A percentile compares a stretch with the other conserved stretches of the same genome.
Evolutionary conservation across 2,888 invertebrate genomes (phyloP).

Genomic region (Tanytarsus gracilentus): DNA sequence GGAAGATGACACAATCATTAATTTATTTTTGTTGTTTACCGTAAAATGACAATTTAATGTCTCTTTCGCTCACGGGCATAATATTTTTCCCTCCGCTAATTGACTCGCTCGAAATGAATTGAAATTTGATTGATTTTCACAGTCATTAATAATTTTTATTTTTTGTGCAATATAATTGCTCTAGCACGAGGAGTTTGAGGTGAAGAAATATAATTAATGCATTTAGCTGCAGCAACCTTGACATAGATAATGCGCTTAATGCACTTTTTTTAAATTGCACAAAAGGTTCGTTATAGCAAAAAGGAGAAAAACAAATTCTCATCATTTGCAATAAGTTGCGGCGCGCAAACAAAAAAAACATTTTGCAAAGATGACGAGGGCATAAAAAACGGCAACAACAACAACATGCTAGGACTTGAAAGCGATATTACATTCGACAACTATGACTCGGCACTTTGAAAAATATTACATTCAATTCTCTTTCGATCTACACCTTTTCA

Average conservation of each 20-base stretch:
- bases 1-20: slow-evolving; percentile 22
- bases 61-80: neutral
- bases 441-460: slow-evolving; percentile 23
- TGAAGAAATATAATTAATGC: no score
- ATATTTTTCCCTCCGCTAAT: neutral
- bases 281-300: neutral
- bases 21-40: slow-evolving; percentile 12
- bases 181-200: no score
- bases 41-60: slow-evolving; percentile 14
- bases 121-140: neutral
- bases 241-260: slow-evolving; percentile 1
- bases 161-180: no score
- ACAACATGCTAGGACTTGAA: slow-evolving; percentile 10
- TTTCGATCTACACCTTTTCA: neutral
- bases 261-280: neutral
- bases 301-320: slow-evolving; percentile 12
- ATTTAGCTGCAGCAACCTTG: slow-evolving; percentile 7
- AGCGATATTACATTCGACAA: slow-evolving; percentile 18
- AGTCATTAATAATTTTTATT: no score
- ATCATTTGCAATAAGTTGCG: slow-evolving; percentile 9
- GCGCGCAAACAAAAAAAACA: neutral
- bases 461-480: slow-evolving; percentile 4
- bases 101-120: neutral
- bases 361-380: neutral
- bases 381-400: neutral